These are phyloP conservation scores for Synchiropus splendidus DNA, from an alignment of 2,113 vertebrate genomes.

Conservation along the genomic window DNA sequence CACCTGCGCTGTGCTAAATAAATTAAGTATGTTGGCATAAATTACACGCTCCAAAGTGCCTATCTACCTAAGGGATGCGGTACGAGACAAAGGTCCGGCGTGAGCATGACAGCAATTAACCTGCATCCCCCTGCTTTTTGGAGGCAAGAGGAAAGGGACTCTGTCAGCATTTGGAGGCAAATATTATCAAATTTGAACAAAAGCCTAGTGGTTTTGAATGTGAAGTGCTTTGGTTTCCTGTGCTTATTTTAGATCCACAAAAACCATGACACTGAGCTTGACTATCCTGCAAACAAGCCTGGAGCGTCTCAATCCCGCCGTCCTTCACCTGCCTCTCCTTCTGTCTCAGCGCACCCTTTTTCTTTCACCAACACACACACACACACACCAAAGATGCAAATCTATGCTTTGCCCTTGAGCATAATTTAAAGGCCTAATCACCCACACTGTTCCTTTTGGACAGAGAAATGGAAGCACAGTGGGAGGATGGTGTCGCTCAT, in stretches of 20 bases:
- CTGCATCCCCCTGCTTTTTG: conserved; percentile 94
- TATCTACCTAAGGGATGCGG: conserved; percentile 2
- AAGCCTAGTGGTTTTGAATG: conserved; percentile 64
- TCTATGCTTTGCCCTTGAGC: conserved; percentile 99
- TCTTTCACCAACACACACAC: conserved; percentile 18
- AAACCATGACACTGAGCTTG: conserved; percentile 32
- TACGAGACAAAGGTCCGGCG: conserved; percentile 85
- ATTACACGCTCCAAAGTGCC: conserved; percentile 35
- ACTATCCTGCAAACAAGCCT: conserved; percentile 46
- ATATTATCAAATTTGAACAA: conserved; percentile 95
- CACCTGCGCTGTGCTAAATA: conserved; percentile 18
- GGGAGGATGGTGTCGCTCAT: conserved; percentile 88
- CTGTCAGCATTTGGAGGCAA: conserved; percentile 97
- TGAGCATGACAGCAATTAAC: conserved; percentile 99
- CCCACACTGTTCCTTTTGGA: conserved; percentile 85
- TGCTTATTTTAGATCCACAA: neutral
- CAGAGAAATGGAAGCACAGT: conserved; percentile 73
- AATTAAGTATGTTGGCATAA: conserved; percentile 48
- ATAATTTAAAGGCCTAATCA: conserved; percentile 99
- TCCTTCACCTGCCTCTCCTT: conserved; percentile 51
- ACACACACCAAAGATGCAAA: conserved; percentile 80
- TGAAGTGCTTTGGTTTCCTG: neutral
- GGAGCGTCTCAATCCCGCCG: conserved; percentile 38
- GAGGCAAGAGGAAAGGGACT: conserved; percentile 87
- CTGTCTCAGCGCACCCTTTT: conserved; percentile 22